These are phyloP conservation scores for Gadus chalcogrammus DNA, from an alignment of 2,113 vertebrate species.

Conservation along the genomic window DNA sequence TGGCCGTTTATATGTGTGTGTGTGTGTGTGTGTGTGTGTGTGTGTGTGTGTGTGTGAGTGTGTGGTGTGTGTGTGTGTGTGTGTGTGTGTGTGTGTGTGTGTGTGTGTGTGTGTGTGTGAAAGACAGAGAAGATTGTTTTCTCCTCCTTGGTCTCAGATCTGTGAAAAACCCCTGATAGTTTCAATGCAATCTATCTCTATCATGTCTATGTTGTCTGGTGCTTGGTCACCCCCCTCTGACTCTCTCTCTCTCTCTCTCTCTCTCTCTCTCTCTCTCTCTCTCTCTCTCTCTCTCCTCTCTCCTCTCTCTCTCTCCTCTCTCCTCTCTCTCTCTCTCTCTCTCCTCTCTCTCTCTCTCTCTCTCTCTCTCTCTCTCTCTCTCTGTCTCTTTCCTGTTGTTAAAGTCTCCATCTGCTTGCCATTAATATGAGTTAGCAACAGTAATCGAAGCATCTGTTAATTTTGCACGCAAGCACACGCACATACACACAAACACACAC, in stretches of 20 bases:
- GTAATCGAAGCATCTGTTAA: slow-evolving; percentile 72
- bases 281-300: slow-evolving; percentile 5
- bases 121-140: too few species aligned
- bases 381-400: slow-evolving; percentile 33
- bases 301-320: neutral
- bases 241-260: slow-evolving; percentile 8
- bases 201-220: slow-evolving; percentile 44
- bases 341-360: too few species aligned
- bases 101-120: too few species aligned
- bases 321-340: too few species aligned
- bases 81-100: too few species aligned
- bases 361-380: slow-evolving; percentile 10
- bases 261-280: too few species aligned
- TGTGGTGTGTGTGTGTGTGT: too few species aligned
- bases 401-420: slow-evolving; percentile 63
- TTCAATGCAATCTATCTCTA: slow-evolving; percentile 52
- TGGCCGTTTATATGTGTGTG: too few species aligned
- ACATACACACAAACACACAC: neutral
- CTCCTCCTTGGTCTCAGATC: too few species aligned
- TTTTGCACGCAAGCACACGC: slow-evolving; percentile 27
- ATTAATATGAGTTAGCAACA: slow-evolving; percentile 69
- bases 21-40: too few species aligned
- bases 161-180: too few species aligned
- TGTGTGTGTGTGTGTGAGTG: too few species aligned
- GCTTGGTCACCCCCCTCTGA: slow-evolving; percentile 12